Base-by-base conservation (phyloP, 2,888 invertebrate species). In the Tribolium freemani region DNA sequence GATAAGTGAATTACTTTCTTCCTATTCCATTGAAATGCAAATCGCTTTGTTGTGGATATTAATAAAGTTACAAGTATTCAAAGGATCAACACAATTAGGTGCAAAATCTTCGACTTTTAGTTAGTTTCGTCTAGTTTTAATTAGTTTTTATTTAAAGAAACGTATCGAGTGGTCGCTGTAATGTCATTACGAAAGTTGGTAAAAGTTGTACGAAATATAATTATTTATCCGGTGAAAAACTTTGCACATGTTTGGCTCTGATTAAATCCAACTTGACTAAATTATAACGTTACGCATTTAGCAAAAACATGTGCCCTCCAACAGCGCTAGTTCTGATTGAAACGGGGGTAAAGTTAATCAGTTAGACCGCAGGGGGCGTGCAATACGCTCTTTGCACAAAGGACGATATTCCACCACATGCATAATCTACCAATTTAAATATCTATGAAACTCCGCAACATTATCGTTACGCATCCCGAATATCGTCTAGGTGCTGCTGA, bases 261-360 rank as follows among this genome's bases (percentile, higher is more conserved):
- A 56, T 56, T 56, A 56, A 56, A 56, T 38, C 38, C 38, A 31
- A 6, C 48, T 11, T 6, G 21, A 44, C 10, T 56, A 54, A 26
- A 66, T 51, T 57, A 53, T 56, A 11, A 54, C 64, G 66, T 46
- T 60, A 51, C 11, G 31, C 60, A 45, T 51, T 69, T 30, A 60
- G 71, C 71, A 71, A 68, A 71, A 73, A 73, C 73, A 51, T 5
- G 46, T 66, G 67, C 71, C 51, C 66, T 51, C 66, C 67, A 31
- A 45, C 71, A 16, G 66, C 50, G 60, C 73, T 30, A 67, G 61
- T 66, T 73, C 61, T 70, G 70, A 73, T 73, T 73, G 73, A 69
- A 73, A 73, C 58, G 60, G 73, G 38, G 67, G 70, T 70, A 73
- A 73, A 73, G 73, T 73, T 73, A 73, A 73, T 73, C 73, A 73